These are phyloP conservation scores for Pyrochroa serraticornis DNA, from an alignment of 2,888 invertebrate genomes.

Conservation along the genomic window DNA sequence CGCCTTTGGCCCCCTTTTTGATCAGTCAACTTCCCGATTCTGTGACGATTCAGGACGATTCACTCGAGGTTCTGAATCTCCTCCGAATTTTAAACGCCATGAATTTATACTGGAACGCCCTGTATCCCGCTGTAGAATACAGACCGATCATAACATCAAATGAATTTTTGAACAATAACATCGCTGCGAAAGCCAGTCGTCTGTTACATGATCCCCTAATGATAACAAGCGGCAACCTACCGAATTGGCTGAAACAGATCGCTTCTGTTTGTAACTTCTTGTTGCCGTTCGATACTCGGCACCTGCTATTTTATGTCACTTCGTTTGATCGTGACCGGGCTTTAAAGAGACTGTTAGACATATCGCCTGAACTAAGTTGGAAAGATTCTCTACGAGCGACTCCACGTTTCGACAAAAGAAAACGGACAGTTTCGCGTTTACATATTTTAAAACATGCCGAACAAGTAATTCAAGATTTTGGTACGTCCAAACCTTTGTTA, in stretches of 20 bases:
- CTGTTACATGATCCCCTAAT: slow-evolving; percentile 98
- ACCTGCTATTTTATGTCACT: slow-evolving; percentile 94
- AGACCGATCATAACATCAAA: slow-evolving; percentile 70
- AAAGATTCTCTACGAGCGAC: slow-evolving; percentile 84
- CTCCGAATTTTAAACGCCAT: slow-evolving; percentile 90
- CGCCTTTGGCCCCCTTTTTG: slow-evolving; percentile 77
- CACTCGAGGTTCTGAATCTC: slow-evolving; percentile 87
- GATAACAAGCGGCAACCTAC: slow-evolving; percentile 97
- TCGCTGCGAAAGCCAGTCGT: slow-evolving; percentile 95
- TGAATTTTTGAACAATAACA: slow-evolving; percentile 92
- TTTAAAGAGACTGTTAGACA: slow-evolving; percentile 91
- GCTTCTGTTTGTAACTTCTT: slow-evolving; percentile 80
- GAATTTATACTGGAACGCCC: slow-evolving; percentile 88
- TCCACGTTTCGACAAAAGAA: slow-evolving; percentile 90
- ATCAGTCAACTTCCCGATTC: slow-evolving; percentile 74
- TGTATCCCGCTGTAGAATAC: slow-evolving; percentile 77
- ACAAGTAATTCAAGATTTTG: slow-evolving; percentile 76
- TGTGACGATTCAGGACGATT: slow-evolving; percentile 88
- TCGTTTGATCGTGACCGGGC: slow-evolving; percentile 98
- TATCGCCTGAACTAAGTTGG: slow-evolving; percentile 84
- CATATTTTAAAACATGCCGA: slow-evolving; percentile 95
- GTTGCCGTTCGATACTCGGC: slow-evolving; percentile 96
- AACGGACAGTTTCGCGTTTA: slow-evolving; percentile 86
- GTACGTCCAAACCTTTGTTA: slow-evolving; percentile 87
- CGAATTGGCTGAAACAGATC: slow-evolving; percentile 79